Conservation (phyloP, 2,797 vertebrate species). For the Naso thynnoides region DNA sequence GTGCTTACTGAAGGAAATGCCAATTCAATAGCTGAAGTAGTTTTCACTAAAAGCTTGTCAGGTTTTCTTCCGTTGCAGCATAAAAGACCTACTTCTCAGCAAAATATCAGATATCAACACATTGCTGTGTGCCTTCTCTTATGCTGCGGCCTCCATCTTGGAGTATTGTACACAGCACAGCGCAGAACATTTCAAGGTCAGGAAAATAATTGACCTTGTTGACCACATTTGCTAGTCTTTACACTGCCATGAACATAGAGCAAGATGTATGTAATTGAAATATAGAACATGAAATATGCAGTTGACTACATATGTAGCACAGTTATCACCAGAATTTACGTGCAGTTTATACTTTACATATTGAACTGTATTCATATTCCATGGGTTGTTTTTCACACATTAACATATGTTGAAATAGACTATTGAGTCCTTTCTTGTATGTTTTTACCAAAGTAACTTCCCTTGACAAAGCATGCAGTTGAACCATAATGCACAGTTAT, state of each 20-base stretch:
- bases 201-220: slow-evolving; percentile 8
- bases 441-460: slow-evolving; percentile 28
- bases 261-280: slow-evolving; percentile 24
- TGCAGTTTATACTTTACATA: slow-evolving; percentile 37
- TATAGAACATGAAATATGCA: slow-evolving; percentile 8
- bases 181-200: slow-evolving; percentile 35
- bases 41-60: not conserved
- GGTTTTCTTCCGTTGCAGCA: not conserved
- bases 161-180: not conserved
- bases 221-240: not conserved
- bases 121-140: not conserved
- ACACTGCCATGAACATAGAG: not conserved
- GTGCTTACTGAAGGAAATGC: not conserved
- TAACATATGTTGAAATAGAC: slow-evolving; percentile 65
- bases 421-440: too few species aligned
- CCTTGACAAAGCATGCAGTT: slow-evolving; percentile 23
- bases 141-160: not conserved
- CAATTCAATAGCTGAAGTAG: not conserved
- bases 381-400: slow-evolving; percentile 49
- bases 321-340: slow-evolving; percentile 29
- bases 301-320: slow-evolving; percentile 1
- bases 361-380: slow-evolving; percentile 61
- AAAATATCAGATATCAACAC: slow-evolving; percentile 14
- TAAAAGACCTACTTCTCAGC: slow-evolving; percentile 7
- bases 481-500: too few species aligned